These are phyloP conservation scores for Chrysolina haemoptera DNA, from an alignment of 2,888 invertebrate species.

Conservation along the genomic window DNA sequence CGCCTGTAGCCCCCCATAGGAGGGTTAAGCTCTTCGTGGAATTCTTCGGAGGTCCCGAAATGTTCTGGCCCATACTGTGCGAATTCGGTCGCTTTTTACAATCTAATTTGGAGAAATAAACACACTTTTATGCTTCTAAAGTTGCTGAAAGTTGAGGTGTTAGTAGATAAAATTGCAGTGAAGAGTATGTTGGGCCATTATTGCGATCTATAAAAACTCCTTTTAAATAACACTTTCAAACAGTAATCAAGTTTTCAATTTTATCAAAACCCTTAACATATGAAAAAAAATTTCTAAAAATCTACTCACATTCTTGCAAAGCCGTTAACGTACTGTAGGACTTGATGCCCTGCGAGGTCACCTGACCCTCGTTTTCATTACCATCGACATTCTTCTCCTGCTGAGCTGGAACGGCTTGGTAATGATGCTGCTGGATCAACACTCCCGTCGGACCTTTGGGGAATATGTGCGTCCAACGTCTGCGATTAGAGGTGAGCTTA, in stretches of 20 bases:
- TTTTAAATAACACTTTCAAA: too few species aligned
- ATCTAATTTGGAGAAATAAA: conserved; percentile 56
- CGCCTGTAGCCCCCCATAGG: conserved; percentile 95
- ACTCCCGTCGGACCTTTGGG: conserved; percentile 94
- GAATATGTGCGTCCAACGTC: conserved; percentile 99
- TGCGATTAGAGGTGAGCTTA: conserved; percentile 93
- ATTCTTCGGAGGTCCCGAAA: conserved; percentile 59
- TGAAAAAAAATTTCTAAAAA: too few species aligned
- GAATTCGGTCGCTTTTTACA: conserved; percentile 68
- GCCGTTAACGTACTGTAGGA: conserved; percentile 66
- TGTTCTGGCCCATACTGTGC: conserved; percentile 63
- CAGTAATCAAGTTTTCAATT: too few species aligned
- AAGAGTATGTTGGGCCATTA: too few species aligned
- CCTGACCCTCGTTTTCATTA: conserved; percentile 38
- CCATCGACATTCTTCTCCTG: conserved; percentile 51
- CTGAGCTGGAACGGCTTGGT: conserved; percentile 85
- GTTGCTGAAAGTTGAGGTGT: neutral
- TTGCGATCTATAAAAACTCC: too few species aligned
- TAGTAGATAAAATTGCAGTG: too few species aligned
- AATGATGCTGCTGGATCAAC: conserved; percentile 93
- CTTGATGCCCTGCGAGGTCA: conserved; percentile 57
- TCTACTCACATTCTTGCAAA: conserved; percentile 72
- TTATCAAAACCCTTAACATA: too few species aligned
- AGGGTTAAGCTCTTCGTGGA: conserved; percentile 76
- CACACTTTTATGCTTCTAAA: neutral